A percentile compares a stretch with the other conserved stretches of the same genome.
Evolutionary conservation across 2,888 invertebrate species (phyloP).

Genomic region (Alloplasta piceator): DNA sequence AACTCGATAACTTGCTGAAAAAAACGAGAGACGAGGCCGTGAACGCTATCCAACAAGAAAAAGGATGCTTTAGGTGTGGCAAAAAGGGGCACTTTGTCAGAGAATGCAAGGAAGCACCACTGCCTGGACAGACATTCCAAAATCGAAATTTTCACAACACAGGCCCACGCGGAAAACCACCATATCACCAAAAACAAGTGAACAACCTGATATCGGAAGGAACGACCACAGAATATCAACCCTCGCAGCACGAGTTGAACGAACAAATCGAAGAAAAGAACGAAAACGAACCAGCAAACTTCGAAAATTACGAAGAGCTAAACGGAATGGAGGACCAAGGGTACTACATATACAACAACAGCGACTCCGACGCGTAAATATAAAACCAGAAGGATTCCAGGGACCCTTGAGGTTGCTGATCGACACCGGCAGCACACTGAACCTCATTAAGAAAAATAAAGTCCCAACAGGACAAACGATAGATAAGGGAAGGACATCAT

Average conservation of each 20-base stretch:
- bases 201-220: conserved; percentile 19
- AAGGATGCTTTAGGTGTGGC: conserved; percentile 27
- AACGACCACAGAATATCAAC: not conserved
- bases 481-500: conserved; percentile 1
- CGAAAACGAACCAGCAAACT: conserved; percentile 14
- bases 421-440: conserved; percentile 23
- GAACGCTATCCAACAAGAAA: conserved; percentile 20
- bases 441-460: conserved; percentile 20
- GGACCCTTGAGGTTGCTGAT: conserved; percentile 1
- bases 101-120: conserved; percentile 8
- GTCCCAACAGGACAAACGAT: not conserved
- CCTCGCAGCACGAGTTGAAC: not conserved
- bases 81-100: conserved; percentile 15
- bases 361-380: conserved; percentile 9
- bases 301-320: conserved; percentile 28
- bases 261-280: conserved; percentile 12
- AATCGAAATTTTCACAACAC: conserved; percentile 22
- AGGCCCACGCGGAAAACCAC: not conserved
- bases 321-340: conserved; percentile 15
- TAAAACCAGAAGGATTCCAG: conserved; percentile 31
- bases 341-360: conserved; percentile 12
- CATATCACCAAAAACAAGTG: conserved; percentile 4
- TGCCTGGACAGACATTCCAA: not conserved
- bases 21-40: not conserved
- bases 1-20: conserved; percentile 8